Conservation (phyloP, 2,113 vertebrate genomes). For the Takifugu flavidus region DNA sequence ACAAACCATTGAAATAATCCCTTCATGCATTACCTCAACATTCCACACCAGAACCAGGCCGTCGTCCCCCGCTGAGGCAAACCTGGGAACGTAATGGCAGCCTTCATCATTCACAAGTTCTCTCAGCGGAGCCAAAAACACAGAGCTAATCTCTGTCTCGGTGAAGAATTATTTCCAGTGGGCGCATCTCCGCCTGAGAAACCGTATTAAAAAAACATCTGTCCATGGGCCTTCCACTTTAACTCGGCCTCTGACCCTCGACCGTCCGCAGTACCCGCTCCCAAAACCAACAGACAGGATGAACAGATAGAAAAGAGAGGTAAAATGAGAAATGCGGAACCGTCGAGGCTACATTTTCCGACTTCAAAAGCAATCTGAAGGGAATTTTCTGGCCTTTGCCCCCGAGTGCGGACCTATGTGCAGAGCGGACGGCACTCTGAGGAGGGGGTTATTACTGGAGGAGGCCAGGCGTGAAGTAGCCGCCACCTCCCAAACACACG, state of each 20-base stretch:
- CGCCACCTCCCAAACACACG: slow-evolving; percentile 29
- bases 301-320: slow-evolving; percentile 69
- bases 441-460: slow-evolving; percentile 84
- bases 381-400: slow-evolving; percentile 91
- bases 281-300: slow-evolving; percentile 63
- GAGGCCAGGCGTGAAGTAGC: slow-evolving; percentile 83
- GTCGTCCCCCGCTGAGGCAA: slow-evolving; percentile 94
- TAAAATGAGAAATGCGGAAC: slow-evolving; percentile 61
- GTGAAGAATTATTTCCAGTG: slow-evolving; percentile 40
- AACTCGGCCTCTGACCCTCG: slow-evolving; percentile 77
- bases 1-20: not conserved
- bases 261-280: slow-evolving; percentile 54
- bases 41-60: slow-evolving; percentile 90
- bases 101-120: slow-evolving; percentile 5
- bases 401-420: slow-evolving; percentile 78
- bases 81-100: slow-evolving; percentile 70
- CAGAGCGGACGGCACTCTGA: slow-evolving; percentile 82
- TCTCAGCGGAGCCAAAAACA: slow-evolving; percentile 8
- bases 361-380: slow-evolving; percentile 89
- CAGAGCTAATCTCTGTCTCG: slow-evolving; percentile 18
- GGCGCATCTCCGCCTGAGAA: slow-evolving; percentile 10
- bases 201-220: slow-evolving; percentile 56
- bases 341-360: slow-evolving; percentile 81
- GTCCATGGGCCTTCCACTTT: slow-evolving; percentile 73
- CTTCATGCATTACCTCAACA: slow-evolving; percentile 76